phyloP scores from a whole-genome alignment of 2,888 invertebrate species.

The Chymomyza fuscimana region DNA sequence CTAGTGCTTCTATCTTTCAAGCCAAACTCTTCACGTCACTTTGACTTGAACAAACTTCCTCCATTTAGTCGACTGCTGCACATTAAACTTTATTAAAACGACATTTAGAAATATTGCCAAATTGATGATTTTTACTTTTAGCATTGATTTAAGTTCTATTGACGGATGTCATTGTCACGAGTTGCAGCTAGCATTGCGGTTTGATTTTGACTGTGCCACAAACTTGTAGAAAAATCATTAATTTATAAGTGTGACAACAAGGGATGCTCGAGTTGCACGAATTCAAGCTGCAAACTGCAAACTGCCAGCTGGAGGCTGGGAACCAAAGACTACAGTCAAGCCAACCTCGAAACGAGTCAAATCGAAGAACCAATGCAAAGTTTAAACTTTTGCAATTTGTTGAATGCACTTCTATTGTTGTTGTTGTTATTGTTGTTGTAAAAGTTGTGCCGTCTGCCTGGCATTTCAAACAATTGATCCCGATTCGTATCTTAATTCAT shows the following conservation, averaged over 20 bases:
- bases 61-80: not conserved
- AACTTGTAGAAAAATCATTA: conserved; percentile 52
- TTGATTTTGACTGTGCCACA: conserved; percentile 7
- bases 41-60: not conserved
- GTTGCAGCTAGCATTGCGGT: not conserved
- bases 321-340: too few relatives aligned
- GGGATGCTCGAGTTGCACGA: conserved; percentile 15
- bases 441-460: conserved; percentile 22
- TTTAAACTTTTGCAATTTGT: conserved; percentile 64
- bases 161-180: conserved; percentile 4
- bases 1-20: not conserved
- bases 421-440: conserved; percentile 2
- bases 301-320: not conserved
- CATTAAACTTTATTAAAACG: not conserved
- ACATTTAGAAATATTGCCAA: not conserved
- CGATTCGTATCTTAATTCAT: conserved; percentile 71
- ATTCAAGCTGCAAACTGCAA: not conserved
- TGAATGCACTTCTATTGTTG: conserved; percentile 13
- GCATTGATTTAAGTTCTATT: conserved; percentile 46
- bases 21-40: too few relatives aligned
- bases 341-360: conserved; percentile 10
- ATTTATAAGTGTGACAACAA: conserved; percentile 58
- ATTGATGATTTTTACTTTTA: not conserved
- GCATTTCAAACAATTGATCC: conserved; percentile 70
- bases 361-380: conserved; percentile 54